Evolutionary conservation across 1,140 invertebrate species (phyloP).

Genomic region (Zaprionus ghesquierei): DNA sequence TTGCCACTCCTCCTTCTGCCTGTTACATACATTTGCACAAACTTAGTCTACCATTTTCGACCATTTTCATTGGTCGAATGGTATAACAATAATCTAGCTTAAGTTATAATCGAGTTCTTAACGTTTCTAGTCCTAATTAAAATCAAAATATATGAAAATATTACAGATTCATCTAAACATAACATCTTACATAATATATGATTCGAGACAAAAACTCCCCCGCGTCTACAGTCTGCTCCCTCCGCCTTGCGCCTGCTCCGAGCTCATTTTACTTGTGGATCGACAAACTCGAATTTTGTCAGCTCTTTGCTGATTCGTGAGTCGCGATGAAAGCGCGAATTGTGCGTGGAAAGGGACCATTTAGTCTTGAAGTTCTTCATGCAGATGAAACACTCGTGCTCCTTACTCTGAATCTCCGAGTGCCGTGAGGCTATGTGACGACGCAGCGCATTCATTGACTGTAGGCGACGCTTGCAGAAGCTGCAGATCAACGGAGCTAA

Average conservation of each 20-base stretch:
- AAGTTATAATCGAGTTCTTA: no score
- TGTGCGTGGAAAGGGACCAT: slow-evolving; percentile 81
- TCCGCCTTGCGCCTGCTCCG: neutral
- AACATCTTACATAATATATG: neutral
- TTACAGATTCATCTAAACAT: neutral
- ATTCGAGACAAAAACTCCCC: neutral
- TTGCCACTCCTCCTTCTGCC: no score
- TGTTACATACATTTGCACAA: no score
- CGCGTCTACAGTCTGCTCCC: slow-evolving; percentile 4
- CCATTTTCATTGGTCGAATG: no score
- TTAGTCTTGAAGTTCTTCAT: slow-evolving; percentile 81
- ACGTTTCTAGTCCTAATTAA: no score
- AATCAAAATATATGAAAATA: no score
- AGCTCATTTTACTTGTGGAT: slow-evolving; percentile 7
- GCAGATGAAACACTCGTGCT: slow-evolving; percentile 72
- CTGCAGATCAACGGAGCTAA: slow-evolving; percentile 48
- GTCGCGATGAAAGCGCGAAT: slow-evolving; percentile 79
- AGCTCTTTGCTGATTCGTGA: slow-evolving; percentile 57
- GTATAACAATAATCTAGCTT: no score
- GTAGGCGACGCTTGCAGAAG: slow-evolving; percentile 69
- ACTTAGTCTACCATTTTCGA: no score
- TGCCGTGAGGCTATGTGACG: slow-evolving; percentile 76
- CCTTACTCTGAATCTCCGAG: slow-evolving; percentile 68
- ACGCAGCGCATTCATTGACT: slow-evolving; percentile 69
- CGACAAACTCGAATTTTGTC: slow-evolving; percentile 55